Evolutionary conservation across 2,797 vertebrate genomes (phyloP), one percentile per base, ranked within the genome.

Genomic region (Ctenochaetus hawaiiensis): DNA sequence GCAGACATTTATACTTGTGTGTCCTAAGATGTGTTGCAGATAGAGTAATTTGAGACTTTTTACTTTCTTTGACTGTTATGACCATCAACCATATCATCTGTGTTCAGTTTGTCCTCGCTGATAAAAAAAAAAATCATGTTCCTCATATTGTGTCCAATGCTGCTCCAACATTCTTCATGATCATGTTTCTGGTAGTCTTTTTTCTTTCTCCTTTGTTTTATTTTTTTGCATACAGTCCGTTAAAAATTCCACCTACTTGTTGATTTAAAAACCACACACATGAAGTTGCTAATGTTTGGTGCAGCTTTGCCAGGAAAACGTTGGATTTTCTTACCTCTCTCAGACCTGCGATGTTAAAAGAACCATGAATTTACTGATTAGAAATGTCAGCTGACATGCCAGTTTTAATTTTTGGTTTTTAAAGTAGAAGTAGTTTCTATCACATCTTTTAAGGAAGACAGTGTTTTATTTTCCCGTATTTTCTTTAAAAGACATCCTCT

Each of bases 41-140:
- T 90, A 89, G 83, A 93, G 81, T 93, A 81, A 84, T 90, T 83
- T 93, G 84, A 93, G 91, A 92, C 90, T 88, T 92, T 90, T 86
- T 75, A 87, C 83, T 92, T 92, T 89, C 78, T 90, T 95, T 94
- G 94, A 96, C 95, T 96, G 95, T 96, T 96, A 95, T 54, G 86
- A 88, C 83, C 89, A 79, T 88, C 78, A 10, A 80, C 78, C 86
- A 72, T 88, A 67, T 72, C 74, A 76, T 67, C 67, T 73, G 83
- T 89, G 85, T 90, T 91, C 76, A 60, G 64, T 91, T 85, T 67
- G 81, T 93, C 78, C 75, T 74, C 60, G 45, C 78, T 71, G 71
- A 90, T 69, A 82, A 34, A 26, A 26, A 26, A 34, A 34, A 34
- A 82, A 43, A 68, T 90, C 84, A 83, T 68, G 48, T 81, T 83